These are phyloP conservation scores for Ammodytes marinus DNA, from an alignment of 2,113 vertebrate genomes.

Conservation along the genomic window DNA sequence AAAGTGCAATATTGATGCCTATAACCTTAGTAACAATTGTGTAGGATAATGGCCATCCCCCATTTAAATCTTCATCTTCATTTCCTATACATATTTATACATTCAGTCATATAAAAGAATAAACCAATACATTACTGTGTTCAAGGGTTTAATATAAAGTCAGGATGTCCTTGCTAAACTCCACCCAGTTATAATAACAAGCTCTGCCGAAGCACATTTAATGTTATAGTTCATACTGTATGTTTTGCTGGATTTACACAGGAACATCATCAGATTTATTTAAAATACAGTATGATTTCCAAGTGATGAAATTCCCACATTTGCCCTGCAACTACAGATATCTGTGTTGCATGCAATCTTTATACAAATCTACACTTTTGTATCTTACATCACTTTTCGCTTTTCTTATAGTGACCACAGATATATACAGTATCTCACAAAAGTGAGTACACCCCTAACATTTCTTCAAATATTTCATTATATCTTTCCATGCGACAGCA, in stretches of 20 bases:
- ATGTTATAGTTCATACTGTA: neutral
- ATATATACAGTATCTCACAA: too few relatives aligned
- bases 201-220: neutral
- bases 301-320: neutral
- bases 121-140: neutral
- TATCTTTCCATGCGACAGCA: too few relatives aligned
- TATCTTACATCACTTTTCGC: neutral
- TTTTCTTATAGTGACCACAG: neutral
- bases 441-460: too few relatives aligned
- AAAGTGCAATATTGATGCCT: neutral
- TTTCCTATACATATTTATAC: too few relatives aligned
- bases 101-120: neutral
- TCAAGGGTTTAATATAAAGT: neutral
- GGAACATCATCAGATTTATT: conserved; percentile 11
- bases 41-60: neutral
- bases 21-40: neutral
- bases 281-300: neutral
- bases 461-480: too few relatives aligned
- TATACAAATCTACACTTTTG: neutral
- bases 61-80: neutral
- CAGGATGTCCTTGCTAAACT: conserved; percentile 4
- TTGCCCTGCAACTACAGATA: neutral
- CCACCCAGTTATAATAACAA: neutral
- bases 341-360: conserved; percentile 14
- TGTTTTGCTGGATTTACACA: conserved; percentile 25